phyloP scores from a whole-genome alignment of 2,797 vertebrate species.

The Malacoraja senta region DNA sequence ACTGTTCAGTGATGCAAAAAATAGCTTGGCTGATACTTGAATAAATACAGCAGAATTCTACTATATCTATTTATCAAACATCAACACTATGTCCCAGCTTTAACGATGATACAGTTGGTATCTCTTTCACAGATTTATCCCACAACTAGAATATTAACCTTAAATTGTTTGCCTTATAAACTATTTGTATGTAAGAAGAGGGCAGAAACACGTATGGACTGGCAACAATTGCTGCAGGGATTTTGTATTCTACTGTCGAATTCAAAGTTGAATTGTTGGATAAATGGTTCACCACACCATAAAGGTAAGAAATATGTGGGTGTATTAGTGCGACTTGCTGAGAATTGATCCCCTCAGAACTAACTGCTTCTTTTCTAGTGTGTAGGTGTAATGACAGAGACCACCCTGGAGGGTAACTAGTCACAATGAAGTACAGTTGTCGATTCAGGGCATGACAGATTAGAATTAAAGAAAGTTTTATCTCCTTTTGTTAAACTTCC shows the following conservation, averaged over 20 bases:
- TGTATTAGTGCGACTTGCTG: neutral
- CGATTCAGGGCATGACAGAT: neutral
- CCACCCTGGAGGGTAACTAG: neutral
- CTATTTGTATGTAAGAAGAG: neutral
- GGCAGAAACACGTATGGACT: neutral
- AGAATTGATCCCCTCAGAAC: neutral
- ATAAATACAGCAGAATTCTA: neutral
- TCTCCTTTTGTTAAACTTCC: neutral
- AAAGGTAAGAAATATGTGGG: neutral
- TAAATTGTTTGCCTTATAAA: neutral
- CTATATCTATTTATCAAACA: neutral
- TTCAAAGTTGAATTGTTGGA: neutral
- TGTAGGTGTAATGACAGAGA: neutral
- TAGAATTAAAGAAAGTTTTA: constrained; percentile 3
- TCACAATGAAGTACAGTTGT: constrained; percentile 28
- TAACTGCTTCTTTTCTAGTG: constrained; percentile 1
- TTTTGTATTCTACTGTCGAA: neutral
- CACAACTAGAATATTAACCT: neutral
- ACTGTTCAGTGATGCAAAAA: neutral
- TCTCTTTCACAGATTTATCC: neutral
- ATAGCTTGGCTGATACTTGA: neutral
- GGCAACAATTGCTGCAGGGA: neutral
- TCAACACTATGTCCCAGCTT: neutral
- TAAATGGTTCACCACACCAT: neutral
- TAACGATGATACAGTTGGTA: neutral